phyloP scores from a whole-genome alignment of 2,888 invertebrate species.

The Eupithecia insigniata region DNA sequence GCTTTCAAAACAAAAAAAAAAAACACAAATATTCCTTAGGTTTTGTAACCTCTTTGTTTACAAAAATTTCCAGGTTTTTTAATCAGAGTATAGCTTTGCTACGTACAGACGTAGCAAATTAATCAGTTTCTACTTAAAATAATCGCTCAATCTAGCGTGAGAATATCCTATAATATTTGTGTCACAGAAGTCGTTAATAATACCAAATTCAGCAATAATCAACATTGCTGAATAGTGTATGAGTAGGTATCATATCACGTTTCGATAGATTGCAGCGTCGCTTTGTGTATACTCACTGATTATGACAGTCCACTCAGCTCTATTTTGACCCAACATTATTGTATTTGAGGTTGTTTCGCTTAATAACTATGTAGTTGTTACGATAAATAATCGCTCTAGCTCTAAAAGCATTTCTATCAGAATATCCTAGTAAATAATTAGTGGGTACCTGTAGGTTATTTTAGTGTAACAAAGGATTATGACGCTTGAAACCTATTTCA shows the following conservation, averaged over 20 bases:
- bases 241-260: slow-evolving; percentile 27
- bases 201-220: slow-evolving; percentile 4
- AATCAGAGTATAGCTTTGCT: no score
- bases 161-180: neutral
- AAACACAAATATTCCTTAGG: no score
- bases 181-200: neutral
- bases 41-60: no score
- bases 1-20: no score
- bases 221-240: slow-evolving; percentile 15
- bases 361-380: neutral
- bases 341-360: neutral
- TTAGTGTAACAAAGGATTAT: no score
- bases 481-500: no score
- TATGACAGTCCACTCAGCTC: slow-evolving; percentile 31
- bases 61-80: no score
- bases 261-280: slow-evolving; percentile 23
- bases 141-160: neutral
- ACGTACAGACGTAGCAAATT: no score
- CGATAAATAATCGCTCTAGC: neutral
- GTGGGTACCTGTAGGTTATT: no score
- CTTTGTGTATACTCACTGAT: slow-evolving; percentile 30
- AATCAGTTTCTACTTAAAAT: neutral
- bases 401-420: no score
- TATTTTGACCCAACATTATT: slow-evolving; percentile 17
- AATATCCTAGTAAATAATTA: no score